Conservation (phyloP, 1,140 invertebrate genomes). For the Pectinophora gossypiella region DNA sequence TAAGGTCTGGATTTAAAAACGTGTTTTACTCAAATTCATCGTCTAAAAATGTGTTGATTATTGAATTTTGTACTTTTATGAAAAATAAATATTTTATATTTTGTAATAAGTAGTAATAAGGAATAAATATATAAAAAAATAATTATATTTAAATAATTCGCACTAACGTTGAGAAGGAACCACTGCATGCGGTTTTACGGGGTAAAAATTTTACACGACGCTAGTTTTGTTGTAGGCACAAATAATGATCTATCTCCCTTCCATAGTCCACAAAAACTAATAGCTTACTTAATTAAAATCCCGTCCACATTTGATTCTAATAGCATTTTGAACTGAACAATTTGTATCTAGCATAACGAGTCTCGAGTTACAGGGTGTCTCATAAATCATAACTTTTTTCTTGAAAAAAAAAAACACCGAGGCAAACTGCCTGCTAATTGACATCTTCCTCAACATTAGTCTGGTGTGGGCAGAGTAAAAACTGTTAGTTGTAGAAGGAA, state of each 20-base stretch:
- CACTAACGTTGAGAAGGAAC: not conserved
- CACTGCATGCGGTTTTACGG: not conserved
- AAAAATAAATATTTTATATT: too few species aligned
- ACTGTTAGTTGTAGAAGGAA: not conserved
- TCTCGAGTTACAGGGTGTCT: conserved; percentile 10
- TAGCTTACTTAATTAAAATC: not conserved
- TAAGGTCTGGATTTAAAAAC: too few species aligned
- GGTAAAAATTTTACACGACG: not conserved
- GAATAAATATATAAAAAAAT: not conserved
- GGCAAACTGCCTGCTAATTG: conserved; percentile 27
- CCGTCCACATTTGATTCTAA: not conserved
- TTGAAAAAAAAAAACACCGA: conserved; percentile 9
- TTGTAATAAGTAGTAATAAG: too few species aligned
- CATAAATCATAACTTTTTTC: conserved; percentile 24
- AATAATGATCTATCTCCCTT: not conserved
- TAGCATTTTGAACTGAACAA: conserved; percentile 6
- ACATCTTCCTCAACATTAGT: conserved; percentile 21
- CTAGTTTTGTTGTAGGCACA: not conserved
- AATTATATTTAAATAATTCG: not conserved
- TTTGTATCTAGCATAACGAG: conserved; percentile 18
- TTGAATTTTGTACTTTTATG: too few species aligned
- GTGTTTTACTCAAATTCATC: too few species aligned
- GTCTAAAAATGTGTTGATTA: too few species aligned
- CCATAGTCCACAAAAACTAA: not conserved
- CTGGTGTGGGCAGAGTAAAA: not conserved